These are phyloP conservation scores for Oostethus manadensis DNA, from an alignment of 2,113 vertebrate species.

Conservation along the genomic window DNA sequence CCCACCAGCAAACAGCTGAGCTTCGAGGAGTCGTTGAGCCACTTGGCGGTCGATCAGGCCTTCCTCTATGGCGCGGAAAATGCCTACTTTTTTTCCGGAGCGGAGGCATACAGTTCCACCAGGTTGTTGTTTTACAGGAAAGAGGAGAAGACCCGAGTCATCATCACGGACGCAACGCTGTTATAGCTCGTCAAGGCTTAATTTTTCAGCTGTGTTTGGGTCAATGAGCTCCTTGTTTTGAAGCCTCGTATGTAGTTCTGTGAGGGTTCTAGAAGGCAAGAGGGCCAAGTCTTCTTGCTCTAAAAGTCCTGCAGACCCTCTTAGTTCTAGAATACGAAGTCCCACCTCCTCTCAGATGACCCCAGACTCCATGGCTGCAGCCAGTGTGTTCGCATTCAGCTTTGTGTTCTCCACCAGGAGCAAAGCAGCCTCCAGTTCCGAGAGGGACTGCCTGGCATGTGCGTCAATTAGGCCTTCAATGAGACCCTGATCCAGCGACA, in stretches of 20 bases:
- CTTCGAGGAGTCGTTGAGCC: slow-evolving; percentile 79
- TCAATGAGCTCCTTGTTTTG: slow-evolving; percentile 79
- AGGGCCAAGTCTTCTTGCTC: slow-evolving; percentile 69
- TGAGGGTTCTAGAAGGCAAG: slow-evolving; percentile 58
- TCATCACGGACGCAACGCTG: slow-evolving; percentile 74
- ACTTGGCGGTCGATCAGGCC: slow-evolving; percentile 86
- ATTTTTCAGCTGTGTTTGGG: slow-evolving; percentile 86
- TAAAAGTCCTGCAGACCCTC: slow-evolving; percentile 74
- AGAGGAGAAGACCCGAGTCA: slow-evolving; percentile 76
- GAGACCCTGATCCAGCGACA: slow-evolving; percentile 79
- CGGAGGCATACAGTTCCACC: slow-evolving; percentile 81
- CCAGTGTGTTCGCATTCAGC: slow-evolving; percentile 62
- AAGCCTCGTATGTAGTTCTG: slow-evolving; percentile 69
- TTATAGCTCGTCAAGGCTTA: slow-evolving; percentile 74
- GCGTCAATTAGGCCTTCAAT: slow-evolving; percentile 75
- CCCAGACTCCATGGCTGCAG: slow-evolving; percentile 74
- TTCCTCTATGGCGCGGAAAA: slow-evolving; percentile 85
- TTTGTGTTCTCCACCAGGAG: slow-evolving; percentile 53
- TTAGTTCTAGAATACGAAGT: slow-evolving; percentile 79
- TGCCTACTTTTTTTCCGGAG: slow-evolving; percentile 80
- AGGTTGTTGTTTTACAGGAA: slow-evolving; percentile 83
- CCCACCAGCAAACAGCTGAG: slow-evolving; percentile 91
- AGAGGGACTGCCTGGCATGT: slow-evolving; percentile 66
- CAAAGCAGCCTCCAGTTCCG: slow-evolving; percentile 72
- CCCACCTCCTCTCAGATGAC: slow-evolving; percentile 76